phyloP scores from a whole-genome alignment of 1,140 invertebrate species.

The Lamellibrachia luymesi region DNA sequence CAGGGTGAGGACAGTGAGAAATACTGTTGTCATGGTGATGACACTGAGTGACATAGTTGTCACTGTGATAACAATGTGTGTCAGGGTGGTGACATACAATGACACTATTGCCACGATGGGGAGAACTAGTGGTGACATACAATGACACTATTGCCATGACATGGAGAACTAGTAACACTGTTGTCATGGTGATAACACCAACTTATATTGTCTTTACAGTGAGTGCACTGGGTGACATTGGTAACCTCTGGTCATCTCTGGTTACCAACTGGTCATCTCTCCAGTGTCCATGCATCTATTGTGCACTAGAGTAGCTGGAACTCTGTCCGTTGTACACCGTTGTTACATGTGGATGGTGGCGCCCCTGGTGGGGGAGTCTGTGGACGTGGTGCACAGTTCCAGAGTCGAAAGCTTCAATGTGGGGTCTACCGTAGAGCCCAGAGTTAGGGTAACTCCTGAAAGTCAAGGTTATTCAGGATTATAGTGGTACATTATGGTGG shows the following conservation, averaged over 20 bases:
- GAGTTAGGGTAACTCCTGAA: neutral
- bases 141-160: no score
- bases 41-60: neutral
- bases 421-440: neutral
- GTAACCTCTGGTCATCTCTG: neutral
- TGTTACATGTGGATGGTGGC: neutral
- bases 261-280: neutral
- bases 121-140: no score
- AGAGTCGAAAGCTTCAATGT: neutral
- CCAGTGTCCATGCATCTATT: neutral
- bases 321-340: neutral
- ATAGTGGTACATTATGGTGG: no score
- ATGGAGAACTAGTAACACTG: no score
- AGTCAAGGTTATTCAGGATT: neutral
- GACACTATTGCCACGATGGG: no score
- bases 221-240: neutral
- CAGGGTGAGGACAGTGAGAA: neutral
- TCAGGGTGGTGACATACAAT: no score
- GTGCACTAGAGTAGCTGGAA: neutral
- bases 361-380: neutral
- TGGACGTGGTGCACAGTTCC: neutral
- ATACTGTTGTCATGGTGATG: neutral
- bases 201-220: neutral
- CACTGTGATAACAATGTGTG: neutral
- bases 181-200: neutral